Conservation (phyloP, 92 coral and sea anemone species). For the Palythoa heliodiscus region DNA sequence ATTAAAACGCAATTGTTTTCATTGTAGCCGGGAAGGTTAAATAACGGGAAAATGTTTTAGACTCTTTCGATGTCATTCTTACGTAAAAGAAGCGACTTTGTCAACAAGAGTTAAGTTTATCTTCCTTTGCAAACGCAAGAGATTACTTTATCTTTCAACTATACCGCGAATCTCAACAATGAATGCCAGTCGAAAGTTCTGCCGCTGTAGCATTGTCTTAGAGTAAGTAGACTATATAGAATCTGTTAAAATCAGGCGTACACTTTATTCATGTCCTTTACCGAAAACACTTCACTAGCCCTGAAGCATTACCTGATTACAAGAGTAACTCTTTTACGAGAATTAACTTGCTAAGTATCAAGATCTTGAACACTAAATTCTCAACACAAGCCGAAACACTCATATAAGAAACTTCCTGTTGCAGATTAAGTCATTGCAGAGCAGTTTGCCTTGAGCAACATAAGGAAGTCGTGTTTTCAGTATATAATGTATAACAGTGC, state of each 20-base stretch:
- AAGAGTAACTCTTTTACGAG: constrained; percentile 7
- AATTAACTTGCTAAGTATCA: constrained; percentile 16
- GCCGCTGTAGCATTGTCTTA: neutral
- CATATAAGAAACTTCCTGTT: neutral
- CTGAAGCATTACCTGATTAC: neutral
- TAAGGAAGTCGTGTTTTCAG: neutral
- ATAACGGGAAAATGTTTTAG: too few species aligned
- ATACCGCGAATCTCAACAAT: too few species aligned
- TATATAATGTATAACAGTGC: neutral
- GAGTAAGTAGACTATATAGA: neutral
- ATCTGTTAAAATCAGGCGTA: too few species aligned
- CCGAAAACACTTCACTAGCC: constrained; percentile 14
- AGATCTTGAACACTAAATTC: constrained; percentile 20
- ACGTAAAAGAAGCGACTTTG: too few species aligned
- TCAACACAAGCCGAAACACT: constrained; percentile 30
- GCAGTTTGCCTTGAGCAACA: constrained; percentile 5
- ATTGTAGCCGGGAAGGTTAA: too few species aligned
- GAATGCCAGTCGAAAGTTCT: neutral
- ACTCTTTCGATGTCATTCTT: too few species aligned
- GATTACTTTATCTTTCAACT: too few species aligned
- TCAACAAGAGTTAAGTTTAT: too few species aligned
- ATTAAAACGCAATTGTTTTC: too few species aligned
- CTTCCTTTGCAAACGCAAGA: too few species aligned
- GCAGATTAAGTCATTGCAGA: neutral
- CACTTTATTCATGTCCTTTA: neutral